These are phyloP conservation scores for Tribolium freemani DNA, from an alignment of 2,888 invertebrate genomes.

Conservation along the genomic window DNA sequence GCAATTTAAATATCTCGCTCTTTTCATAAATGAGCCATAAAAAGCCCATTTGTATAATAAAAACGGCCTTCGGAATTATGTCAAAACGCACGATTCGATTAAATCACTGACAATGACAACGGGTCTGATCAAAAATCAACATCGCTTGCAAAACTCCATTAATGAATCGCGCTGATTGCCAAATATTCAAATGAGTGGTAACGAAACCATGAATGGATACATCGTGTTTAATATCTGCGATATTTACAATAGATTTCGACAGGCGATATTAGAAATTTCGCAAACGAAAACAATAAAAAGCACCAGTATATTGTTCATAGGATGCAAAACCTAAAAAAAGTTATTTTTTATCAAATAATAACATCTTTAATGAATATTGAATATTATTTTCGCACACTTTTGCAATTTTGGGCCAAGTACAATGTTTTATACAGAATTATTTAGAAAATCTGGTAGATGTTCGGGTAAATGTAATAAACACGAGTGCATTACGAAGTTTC, in stretches of 20 bases:
- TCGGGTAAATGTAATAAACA: too few relatives aligned
- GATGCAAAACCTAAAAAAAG: too few relatives aligned
- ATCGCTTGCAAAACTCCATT: constrained; percentile 22
- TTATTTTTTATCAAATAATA: too few relatives aligned
- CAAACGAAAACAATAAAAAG: too few relatives aligned
- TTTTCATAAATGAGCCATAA: constrained; percentile 10
- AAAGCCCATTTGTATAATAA: constrained; percentile 18
- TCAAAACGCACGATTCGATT: constrained; percentile 4
- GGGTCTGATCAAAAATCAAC: not conserved
- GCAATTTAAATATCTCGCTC: constrained; percentile 26
- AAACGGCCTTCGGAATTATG: constrained; percentile 15
- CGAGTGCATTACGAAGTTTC: too few relatives aligned
- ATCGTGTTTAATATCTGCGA: not conserved
- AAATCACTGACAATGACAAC: not conserved
- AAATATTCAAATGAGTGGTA: constrained; percentile 27
- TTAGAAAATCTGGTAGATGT: too few relatives aligned
- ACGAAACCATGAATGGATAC: constrained; percentile 21
- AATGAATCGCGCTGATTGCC: constrained; percentile 16
- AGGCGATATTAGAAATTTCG: too few relatives aligned
- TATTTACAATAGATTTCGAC: constrained; percentile 19
- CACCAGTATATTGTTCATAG: too few relatives aligned
- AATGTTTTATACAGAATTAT: too few relatives aligned
- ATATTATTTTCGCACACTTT: too few relatives aligned
- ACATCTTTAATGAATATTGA: too few relatives aligned
- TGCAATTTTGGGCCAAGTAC: too few relatives aligned